Evolutionary conservation across 2,113 vertebrate species (phyloP).

Genomic region (Eleginops maclovinus): DNA sequence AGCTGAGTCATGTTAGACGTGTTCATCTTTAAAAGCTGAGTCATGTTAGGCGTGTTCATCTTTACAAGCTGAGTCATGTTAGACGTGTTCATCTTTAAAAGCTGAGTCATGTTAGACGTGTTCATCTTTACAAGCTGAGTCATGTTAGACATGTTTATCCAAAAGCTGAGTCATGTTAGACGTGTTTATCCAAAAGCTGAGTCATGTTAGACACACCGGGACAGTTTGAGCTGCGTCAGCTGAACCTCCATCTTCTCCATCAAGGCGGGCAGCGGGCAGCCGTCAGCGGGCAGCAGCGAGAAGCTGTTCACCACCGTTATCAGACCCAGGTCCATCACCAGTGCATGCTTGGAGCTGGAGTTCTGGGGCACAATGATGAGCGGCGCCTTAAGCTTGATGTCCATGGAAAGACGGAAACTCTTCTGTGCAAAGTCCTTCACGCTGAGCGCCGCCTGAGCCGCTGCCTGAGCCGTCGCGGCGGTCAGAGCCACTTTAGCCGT

Average conservation of each 20-base stretch:
- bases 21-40: too few species aligned
- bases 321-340: conserved; percentile 93
- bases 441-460: conserved; percentile 92
- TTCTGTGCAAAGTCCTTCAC: conserved; percentile 92
- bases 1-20: too few species aligned
- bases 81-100: too few species aligned
- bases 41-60: too few species aligned
- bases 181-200: too few species aligned
- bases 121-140: too few species aligned
- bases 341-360: conserved; percentile 86
- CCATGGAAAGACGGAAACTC: conserved; percentile 91
- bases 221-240: conserved; percentile 92
- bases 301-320: conserved; percentile 92
- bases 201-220: too few species aligned
- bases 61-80: too few species aligned
- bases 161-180: too few species aligned
- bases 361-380: conserved; percentile 94
- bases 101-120: too few species aligned
- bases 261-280: conserved; percentile 85
- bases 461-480: conserved; percentile 92
- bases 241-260: conserved; percentile 92
- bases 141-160: too few species aligned
- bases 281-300: conserved; percentile 81
- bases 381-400: conserved; percentile 92
- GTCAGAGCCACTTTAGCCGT: conserved; percentile 91